phyloP scores from a whole-genome alignment of 2,113 vertebrate genomes.

The Chelonoidis abingdonii region DNA sequence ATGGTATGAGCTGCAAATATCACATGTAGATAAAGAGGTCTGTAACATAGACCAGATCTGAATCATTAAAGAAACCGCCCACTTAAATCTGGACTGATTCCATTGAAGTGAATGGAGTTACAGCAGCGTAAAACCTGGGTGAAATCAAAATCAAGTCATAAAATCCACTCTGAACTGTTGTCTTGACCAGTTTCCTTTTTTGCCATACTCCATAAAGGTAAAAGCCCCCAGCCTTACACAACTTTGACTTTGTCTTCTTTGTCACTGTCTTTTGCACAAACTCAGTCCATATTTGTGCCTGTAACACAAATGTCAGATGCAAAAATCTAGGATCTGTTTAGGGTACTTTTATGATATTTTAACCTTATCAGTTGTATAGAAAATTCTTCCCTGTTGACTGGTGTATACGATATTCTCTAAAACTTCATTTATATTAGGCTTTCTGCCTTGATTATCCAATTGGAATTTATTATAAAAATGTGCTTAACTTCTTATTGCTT shows the following conservation, averaged over 20 bases:
- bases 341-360: neutral
- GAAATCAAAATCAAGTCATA: neutral
- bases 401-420: neutral
- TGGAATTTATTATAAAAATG: neutral
- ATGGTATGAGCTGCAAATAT: neutral
- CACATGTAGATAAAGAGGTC: neutral
- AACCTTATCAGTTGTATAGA: neutral
- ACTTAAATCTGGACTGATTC: neutral
- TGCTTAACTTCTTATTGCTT: neutral
- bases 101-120: neutral
- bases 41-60: neutral
- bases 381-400: neutral
- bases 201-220: neutral
- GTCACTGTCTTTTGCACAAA: accelerated
- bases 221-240: neutral
- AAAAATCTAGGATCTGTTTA: neutral
- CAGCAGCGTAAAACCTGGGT: neutral
- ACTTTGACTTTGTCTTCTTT: neutral
- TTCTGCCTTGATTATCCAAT: neutral
- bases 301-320: neutral
- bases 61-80: neutral
- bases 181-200: neutral
- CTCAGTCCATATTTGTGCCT: neutral
- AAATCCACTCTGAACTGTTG: neutral
- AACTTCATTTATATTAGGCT: neutral